Evolutionary conservation across 2,113 vertebrate species (phyloP), one percentile per base, ranked within the genome.

Genomic region (Zosterops pallidus): DNA sequence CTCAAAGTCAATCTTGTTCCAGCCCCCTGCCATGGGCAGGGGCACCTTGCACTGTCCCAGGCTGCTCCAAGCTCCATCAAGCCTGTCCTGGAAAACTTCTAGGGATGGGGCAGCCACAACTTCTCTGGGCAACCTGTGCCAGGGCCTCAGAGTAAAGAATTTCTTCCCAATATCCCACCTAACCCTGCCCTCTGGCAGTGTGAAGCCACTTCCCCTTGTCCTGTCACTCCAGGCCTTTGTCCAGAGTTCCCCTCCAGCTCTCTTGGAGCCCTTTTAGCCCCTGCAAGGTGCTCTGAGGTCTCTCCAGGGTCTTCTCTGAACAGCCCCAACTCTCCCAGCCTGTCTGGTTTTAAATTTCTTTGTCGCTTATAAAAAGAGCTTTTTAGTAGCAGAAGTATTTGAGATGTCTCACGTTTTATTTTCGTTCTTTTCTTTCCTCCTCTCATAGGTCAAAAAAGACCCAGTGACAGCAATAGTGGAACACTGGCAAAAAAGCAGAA

Each of bases 401-500:
- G 33, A 83, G 16, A 9, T 16, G 4, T 29, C 8, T 16, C 35
- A 50, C 2, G 1, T 29, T 68, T 60, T 17, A 11, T 35, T 65
- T 74, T 47, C 28, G 3, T 31, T 21, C 4, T 8, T 17, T 39
- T 11, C 28, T 20, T n/a, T 17, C 3, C 4, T 71, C 50, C 50
- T 80, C 37, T 35, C 84, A 56, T 82, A 99, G 99, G 99, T 97
- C 99, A 99, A 89, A 99, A 99, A 97, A 97, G 99, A 59, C 94
- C 98, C 86, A 97, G 97, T 35, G 99, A 99, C 53, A 97, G 98
- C 92, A 98, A 90, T 74, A 96, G 95, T 29, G 98, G 98, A 69
- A 98, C 99, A 8, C 78, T 98, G 59, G 97, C 99, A 64, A 99
- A 99, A 96, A 99, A 99, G 82, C 99, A 98, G 50, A 99, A 99